Conservation (phyloP, 2,888 invertebrate species). For the Drosophila ustulata region DNA sequence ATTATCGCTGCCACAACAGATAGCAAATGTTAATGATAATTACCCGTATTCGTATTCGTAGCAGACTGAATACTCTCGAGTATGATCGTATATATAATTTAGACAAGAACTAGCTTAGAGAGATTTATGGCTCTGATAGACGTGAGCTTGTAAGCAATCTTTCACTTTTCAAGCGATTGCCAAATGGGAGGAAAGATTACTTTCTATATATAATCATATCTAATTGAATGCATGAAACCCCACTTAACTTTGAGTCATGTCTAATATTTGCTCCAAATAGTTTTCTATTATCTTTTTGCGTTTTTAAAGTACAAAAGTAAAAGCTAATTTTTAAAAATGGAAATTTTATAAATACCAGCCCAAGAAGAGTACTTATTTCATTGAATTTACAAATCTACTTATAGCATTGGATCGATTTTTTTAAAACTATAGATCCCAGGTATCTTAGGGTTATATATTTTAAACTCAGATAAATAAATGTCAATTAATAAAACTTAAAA, state of each 20-base stretch:
- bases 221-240: conserved; percentile 1
- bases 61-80: background rate
- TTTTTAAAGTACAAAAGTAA: background rate
- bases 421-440: no score
- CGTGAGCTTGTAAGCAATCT: conserved; percentile 3
- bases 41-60: conserved; percentile 6
- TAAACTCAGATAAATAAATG: no score
- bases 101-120: conserved; percentile 14
- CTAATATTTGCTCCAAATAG: conserved; percentile 7
- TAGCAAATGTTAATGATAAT: conserved; percentile 29
- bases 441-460: no score
- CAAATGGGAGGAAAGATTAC: background rate
- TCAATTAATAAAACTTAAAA: no score
- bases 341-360: background rate
- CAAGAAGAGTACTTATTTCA: no score
- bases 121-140: conserved; percentile 23
- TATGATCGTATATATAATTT: conserved; percentile 2
- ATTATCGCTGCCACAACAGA: conserved; percentile 12
- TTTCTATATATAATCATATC: conserved; percentile 10
- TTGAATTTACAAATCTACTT: background rate
- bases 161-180: conserved; percentile 11
- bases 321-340: background rate
- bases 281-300: background rate
- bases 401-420: background rate
- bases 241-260: background rate